These are phyloP conservation scores for Lasioglossum oenotherae DNA, from an alignment of 2,888 invertebrate species.

Conservation along the genomic window DNA sequence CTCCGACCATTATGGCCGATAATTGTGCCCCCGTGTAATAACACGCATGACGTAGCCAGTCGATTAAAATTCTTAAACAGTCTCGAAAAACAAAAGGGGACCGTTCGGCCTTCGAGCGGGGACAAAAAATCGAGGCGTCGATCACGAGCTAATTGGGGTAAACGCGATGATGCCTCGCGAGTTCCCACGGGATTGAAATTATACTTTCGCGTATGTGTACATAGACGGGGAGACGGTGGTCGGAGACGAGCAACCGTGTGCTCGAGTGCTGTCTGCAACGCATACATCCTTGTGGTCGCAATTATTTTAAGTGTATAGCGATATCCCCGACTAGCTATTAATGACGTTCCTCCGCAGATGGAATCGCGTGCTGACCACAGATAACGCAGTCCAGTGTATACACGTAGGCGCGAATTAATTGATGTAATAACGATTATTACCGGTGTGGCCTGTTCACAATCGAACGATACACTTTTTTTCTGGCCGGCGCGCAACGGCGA, in stretches of 20 bases:
- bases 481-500: not conserved
- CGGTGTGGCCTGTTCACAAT: constrained; percentile 42
- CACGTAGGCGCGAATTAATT: constrained; percentile 73
- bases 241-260: constrained; percentile 21
- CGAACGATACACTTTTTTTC: constrained; percentile 65
- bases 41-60: not conserved
- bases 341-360: constrained; percentile 70
- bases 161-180: constrained; percentile 49
- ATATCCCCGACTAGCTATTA: constrained; percentile 73
- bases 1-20: not conserved
- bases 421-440: constrained; percentile 69
- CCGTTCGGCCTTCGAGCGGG: not conserved
- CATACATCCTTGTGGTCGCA: constrained; percentile 52
- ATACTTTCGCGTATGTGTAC: constrained; percentile 33
- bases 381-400: constrained; percentile 58
- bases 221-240: constrained; percentile 4
- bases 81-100: constrained; percentile 22
- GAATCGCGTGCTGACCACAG: constrained; percentile 72
- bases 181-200: constrained; percentile 73
- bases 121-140: constrained; percentile 30
- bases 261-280: not conserved
- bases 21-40: not conserved
- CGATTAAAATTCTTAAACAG: constrained; percentile 20
- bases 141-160: constrained; percentile 65
- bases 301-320: constrained; percentile 73